phyloP scores from a whole-genome alignment of 2,113 vertebrate genomes.

The Pangasianodon gigas region DNA sequence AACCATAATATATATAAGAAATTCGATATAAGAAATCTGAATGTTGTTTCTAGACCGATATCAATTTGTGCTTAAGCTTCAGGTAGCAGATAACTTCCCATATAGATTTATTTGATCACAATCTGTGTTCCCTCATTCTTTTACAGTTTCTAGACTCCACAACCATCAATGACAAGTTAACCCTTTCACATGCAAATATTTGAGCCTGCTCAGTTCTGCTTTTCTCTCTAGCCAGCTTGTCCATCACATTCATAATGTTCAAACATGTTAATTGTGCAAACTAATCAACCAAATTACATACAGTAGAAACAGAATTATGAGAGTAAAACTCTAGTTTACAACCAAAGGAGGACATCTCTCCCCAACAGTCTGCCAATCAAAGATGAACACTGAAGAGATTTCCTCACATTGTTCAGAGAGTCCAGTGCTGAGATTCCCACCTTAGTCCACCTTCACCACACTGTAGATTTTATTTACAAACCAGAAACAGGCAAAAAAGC shows the following conservation, averaged over 20 bases:
- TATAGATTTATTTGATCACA: background rate
- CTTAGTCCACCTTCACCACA: slow-evolving; percentile 96
- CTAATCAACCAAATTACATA: slow-evolving; percentile 60
- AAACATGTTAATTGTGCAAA: slow-evolving; percentile 50
- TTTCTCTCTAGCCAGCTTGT: background rate
- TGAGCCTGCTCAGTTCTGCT: background rate
- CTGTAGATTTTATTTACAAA: slow-evolving; percentile 99
- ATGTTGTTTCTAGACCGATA: slow-evolving; percentile 39
- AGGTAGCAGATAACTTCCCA: background rate
- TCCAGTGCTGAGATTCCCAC: slow-evolving; percentile 28
- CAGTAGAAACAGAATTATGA: slow-evolving; percentile 61
- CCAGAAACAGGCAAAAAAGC: slow-evolving; percentile 99
- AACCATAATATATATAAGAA: slow-evolving; percentile 53
- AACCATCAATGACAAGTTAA: background rate
- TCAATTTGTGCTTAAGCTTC: slow-evolving; percentile 49
- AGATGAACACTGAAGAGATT: slow-evolving; percentile 46
- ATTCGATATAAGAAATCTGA: slow-evolving; percentile 45
- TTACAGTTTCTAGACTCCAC: background rate
- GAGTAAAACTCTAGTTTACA: slow-evolving; percentile 60
- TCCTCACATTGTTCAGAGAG: slow-evolving; percentile 7
- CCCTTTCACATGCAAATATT: background rate
- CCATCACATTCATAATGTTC: background rate
- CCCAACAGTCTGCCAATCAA: slow-evolving; percentile 52
- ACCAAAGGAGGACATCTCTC: slow-evolving; percentile 64
- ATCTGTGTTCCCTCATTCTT: background rate